Evolutionary conservation across 1,140 invertebrate species (phyloP).

Genomic region (Trichomalopsis sarcophagae): DNA sequence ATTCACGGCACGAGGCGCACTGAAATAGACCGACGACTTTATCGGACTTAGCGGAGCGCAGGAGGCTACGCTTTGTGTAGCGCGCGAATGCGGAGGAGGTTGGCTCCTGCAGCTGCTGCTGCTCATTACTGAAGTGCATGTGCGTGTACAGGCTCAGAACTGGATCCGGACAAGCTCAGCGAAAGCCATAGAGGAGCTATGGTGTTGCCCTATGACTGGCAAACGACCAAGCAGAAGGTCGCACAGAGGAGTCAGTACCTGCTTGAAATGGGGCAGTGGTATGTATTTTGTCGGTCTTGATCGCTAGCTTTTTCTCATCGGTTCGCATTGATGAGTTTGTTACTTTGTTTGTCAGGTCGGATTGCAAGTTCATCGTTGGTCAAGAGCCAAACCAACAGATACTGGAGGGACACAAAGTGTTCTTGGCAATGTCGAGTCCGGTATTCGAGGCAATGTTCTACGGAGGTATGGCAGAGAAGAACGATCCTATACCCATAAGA

Average conservation of each 20-base stretch:
- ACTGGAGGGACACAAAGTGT: slow-evolving; percentile 85
- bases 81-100: not conserved
- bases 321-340: not conserved
- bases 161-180: slow-evolving; percentile 34
- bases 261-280: slow-evolving; percentile 85
- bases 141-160: not conserved
- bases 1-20: slow-evolving; percentile 17
- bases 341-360: slow-evolving; percentile 77
- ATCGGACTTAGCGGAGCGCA: not conserved
- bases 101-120: not conserved
- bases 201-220: slow-evolving; percentile 81
- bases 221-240: slow-evolving; percentile 81
- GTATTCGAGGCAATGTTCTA: slow-evolving; percentile 90
- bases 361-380: slow-evolving; percentile 88
- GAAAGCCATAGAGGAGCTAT: slow-evolving; percentile 53
- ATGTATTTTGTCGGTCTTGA: not conserved
- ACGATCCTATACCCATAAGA: slow-evolving; percentile 84
- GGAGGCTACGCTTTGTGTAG: not conserved
- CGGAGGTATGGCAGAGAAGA: slow-evolving; percentile 82
- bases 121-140: not conserved
- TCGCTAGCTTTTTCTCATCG: not conserved
- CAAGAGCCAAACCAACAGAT: slow-evolving; percentile 83
- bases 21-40: slow-evolving; percentile 23
- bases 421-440: slow-evolving; percentile 89
- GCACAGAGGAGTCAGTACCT: slow-evolving; percentile 82